Percentiles rank a stretch among this genome's conserved stretches.
These are phyloP conservation scores for Siniperca obscura DNA, from an alignment of 2,797 vertebrate genomes.

Conservation along the genomic window DNA sequence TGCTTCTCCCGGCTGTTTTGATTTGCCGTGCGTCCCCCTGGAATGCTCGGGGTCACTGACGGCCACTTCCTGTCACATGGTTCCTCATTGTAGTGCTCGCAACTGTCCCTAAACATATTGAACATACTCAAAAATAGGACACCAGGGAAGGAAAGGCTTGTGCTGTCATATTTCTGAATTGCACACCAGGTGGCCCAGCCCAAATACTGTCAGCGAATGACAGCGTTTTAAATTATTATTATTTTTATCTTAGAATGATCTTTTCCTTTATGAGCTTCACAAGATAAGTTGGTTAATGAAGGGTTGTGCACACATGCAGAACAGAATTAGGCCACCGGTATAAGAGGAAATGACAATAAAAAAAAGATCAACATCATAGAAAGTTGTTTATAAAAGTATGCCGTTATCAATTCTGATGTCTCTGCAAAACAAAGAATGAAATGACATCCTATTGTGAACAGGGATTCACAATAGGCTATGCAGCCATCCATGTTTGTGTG, in stretches of 20 bases:
- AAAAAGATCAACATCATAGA: slow-evolving; percentile 10
- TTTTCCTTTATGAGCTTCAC: slow-evolving; percentile 38
- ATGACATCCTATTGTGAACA: not conserved
- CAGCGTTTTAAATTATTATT: not conserved
- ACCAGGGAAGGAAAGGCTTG: slow-evolving; percentile 44
- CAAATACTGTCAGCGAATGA: slow-evolving; percentile 54
- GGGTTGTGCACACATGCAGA: slow-evolving; percentile 32
- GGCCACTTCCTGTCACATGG: slow-evolving; percentile 80
- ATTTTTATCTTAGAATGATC: slow-evolving; percentile 40
- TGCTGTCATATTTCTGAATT: slow-evolving; percentile 52
- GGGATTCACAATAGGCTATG: not conserved
- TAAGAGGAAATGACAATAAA: slow-evolving; percentile 19
- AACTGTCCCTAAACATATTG: slow-evolving; percentile 33
- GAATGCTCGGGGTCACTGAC: slow-evolving; percentile 67
- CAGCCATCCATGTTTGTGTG: slow-evolving; percentile 3
- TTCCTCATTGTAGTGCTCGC: slow-evolving; percentile 35
- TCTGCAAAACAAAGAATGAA: slow-evolving; percentile 23
- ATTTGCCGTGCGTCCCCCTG: slow-evolving; percentile 67
- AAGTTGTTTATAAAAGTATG: slow-evolving; percentile 26
- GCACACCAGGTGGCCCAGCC: slow-evolving; percentile 45
- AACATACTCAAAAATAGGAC: slow-evolving; percentile 48
- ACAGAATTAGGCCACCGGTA: slow-evolving; percentile 73
- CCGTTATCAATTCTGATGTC: slow-evolving; percentile 32
- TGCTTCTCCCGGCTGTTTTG: slow-evolving; percentile 69
- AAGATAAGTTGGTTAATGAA: slow-evolving; percentile 36